A percentile compares a stretch with the other conserved stretches of the same genome.
Evolutionary conservation across 2,113 vertebrate species (phyloP).

Genomic region (Saccopteryx bilineata): DNA sequence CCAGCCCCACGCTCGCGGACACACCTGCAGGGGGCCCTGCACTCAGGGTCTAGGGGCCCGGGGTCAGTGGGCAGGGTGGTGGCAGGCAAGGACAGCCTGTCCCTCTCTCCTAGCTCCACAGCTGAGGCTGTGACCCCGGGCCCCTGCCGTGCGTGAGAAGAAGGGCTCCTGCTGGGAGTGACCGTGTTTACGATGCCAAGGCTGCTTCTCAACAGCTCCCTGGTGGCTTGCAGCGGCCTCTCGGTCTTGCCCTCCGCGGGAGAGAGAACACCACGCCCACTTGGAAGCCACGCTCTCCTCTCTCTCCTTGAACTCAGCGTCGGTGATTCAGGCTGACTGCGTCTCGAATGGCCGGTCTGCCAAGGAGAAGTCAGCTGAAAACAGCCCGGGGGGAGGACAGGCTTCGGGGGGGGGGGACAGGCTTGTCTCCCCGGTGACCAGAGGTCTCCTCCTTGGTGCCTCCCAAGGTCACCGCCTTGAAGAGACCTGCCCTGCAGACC

Average conservation of each 20-base stretch:
- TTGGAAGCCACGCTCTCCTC: accelerated
- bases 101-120: accelerated
- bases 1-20: accelerated
- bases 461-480: accelerated
- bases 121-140: neutral
- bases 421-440: neutral
- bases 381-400: too few species aligned
- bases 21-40: accelerated
- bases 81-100: neutral
- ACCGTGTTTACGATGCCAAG: accelerated
- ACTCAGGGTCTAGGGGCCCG: neutral
- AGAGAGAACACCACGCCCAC: accelerated
- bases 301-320: neutral
- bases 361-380: neutral
- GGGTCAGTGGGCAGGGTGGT: neutral
- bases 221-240: neutral
- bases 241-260: neutral
- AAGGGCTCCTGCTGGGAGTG: accelerated
- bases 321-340: neutral
- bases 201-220: accelerated
- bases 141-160: neutral
- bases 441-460: neutral
- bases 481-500: neutral
- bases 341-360: neutral
- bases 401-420: too few species aligned